Base-by-base conservation (phyloP, 1,140 invertebrate genomes). In the Drosophila athabasca region DNA sequence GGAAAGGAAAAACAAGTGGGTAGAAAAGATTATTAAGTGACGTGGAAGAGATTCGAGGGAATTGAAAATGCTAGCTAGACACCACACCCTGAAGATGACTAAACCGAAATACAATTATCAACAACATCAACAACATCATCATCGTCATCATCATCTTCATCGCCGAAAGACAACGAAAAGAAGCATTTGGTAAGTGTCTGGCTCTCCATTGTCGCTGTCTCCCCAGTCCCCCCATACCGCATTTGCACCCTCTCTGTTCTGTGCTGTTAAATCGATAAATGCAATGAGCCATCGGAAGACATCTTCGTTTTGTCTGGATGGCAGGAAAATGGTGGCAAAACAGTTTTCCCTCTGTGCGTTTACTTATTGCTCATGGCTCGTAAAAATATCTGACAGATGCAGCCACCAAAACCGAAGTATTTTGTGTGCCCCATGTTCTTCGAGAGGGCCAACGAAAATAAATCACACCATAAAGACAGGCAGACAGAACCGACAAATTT, bases 251-350 rank as follows among this genome's bases (percentile, higher is more conserved):
- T n/a, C n/a, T n/a, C n/a, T n/a, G n/a, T n/a, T n/a, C n/a, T n/a
- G 19, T 13, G 43, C 71, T 81, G 78, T 76, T 81, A 81, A 81
- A 81, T 81, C 78, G 78, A 81, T 81, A 81, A 81, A 76, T 79
- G 76, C 76, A 81, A 81, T 81, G 62, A 81, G 72, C 73, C 71
- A 75, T 50, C 43, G 35, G 11, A 61, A 79, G 49, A 65, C 41
- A 52, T 76, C 62, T 80, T 70, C 61, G 57, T 74, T 39, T 58
- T 44, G 24, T 52, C 48, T 44, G 46, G 15, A 15, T 31, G 45
- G 66, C 62, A 75, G 72, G 66, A 80, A 80, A 53, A 54, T 53
- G 35, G 58, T 41, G 58, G 58, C 58, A 52, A 39, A 52, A 11
- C 51, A 17, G 31, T 35, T 50, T 50, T 26, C 26, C n/a, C 75